Evolutionary conservation across 2,113 vertebrate species (phyloP).

Genomic region (Prinia subflava): DNA sequence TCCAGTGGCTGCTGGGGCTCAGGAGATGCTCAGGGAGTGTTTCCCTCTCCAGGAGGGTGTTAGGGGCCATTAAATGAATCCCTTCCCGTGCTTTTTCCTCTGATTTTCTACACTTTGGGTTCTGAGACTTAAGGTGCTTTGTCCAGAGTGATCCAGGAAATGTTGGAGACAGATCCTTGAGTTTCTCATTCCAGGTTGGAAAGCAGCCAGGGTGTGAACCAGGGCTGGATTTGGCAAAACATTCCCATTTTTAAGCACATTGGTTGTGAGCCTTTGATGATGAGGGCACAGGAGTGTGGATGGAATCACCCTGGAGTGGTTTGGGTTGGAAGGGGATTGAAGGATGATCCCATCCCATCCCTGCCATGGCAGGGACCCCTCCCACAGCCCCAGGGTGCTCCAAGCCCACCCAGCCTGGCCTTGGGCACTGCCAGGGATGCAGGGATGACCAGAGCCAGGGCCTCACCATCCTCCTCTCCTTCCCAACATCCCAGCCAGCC

Average conservation of each 20-base stretch:
- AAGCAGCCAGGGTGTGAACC: neutral
- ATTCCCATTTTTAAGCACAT: neutral
- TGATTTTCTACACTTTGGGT: neutral
- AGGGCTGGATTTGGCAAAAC: neutral
- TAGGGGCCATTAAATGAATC: neutral
- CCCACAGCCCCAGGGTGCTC: accelerated
- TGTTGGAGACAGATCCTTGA: neutral
- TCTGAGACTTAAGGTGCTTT: neutral
- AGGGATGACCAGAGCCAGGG: neutral
- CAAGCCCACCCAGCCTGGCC: neutral
- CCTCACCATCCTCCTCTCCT: neutral
- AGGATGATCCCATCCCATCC: neutral
- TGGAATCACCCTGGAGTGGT: neutral
- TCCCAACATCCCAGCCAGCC: neutral
- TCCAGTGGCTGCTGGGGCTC: neutral
- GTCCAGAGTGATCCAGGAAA: neutral
- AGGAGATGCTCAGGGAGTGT: neutral
- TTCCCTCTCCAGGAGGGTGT: neutral
- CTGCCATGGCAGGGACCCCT: neutral
- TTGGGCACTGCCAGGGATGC: neutral
- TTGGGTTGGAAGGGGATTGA: neutral
- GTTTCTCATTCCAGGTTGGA: neutral
- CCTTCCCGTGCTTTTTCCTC: neutral
- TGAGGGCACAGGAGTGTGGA: neutral
- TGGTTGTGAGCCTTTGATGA: neutral